phyloP scores from a whole-genome alignment of 2,888 invertebrate genomes.

The Lithophane leautieri region DNA sequence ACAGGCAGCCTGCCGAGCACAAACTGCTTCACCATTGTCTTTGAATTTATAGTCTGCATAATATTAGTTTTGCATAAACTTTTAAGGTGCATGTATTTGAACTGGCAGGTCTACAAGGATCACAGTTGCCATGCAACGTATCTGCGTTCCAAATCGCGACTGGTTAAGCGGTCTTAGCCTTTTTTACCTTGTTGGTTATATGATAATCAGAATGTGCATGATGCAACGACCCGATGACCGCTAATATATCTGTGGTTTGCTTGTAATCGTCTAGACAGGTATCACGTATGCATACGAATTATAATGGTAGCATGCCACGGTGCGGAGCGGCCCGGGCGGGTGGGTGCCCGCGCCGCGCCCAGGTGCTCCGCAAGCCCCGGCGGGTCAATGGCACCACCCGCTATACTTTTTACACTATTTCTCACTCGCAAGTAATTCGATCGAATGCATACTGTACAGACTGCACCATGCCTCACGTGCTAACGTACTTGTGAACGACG shows the following conservation, averaged over 20 bases:
- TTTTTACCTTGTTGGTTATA: slow-evolving; percentile 33
- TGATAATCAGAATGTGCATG: slow-evolving; percentile 24
- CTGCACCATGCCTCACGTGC: slow-evolving; percentile 44
- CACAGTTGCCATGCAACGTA: slow-evolving; percentile 16
- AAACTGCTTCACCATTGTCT: slow-evolving; percentile 49
- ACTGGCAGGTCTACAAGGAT: slow-evolving; percentile 1
- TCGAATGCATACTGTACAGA: slow-evolving; percentile 62
- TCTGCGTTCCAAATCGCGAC: slow-evolving; percentile 14
- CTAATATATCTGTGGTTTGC: slow-evolving; percentile 28
- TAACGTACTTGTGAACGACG: slow-evolving; percentile 24
- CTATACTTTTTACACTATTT: slow-evolving; percentile 70
- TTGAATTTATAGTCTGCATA: slow-evolving; percentile 21
- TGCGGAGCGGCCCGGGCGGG: slow-evolving; percentile 43
- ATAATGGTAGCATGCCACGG: slow-evolving; percentile 47
- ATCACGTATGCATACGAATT: slow-evolving; percentile 37
- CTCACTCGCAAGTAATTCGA: slow-evolving; percentile 69
- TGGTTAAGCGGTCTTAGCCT: background rate
- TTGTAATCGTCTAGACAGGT: slow-evolving; percentile 37
- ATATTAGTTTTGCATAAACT: slow-evolving; percentile 26
- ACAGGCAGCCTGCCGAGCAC: slow-evolving; percentile 43
- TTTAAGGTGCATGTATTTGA: slow-evolving; percentile 7
- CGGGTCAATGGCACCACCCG: slow-evolving; percentile 77
- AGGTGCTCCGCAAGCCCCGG: slow-evolving; percentile 62
- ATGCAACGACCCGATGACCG: slow-evolving; percentile 43
- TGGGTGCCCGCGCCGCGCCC: slow-evolving; percentile 64